Base-by-base conservation (phyloP, 2,888 invertebrate species). In the Ganaspis brasiliensis region DNA sequence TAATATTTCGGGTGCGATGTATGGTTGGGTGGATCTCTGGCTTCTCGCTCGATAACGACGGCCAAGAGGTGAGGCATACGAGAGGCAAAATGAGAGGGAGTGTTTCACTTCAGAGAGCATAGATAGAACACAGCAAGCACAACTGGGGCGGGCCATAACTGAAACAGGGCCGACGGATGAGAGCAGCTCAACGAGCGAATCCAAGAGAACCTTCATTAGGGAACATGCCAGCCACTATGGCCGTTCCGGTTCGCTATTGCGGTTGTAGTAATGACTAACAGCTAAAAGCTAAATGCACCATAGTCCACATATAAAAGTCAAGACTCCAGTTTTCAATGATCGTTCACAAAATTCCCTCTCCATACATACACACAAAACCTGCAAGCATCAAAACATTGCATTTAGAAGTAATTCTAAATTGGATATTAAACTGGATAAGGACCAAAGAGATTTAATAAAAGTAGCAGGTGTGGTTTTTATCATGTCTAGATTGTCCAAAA, bases 121-220 rank as follows among this genome's bases (percentile, higher is more conserved):
- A 79, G 80, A 80, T 80, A 80, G 75, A 80, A 80, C 73, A 81
- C 77, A 83, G 79, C 82, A 82, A 82, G 81, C 81, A 82, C 79
- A 77, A 82, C 80, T 81, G 77, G 81, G 82, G 81, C 59, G 67
- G 74, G 57, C 49, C 40, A 74, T 49, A 37, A 49, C 81, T 73
- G 78, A 84, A 79, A 81, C 80, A 80, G 80, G 83, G 77, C 82
- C 78, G 82, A 79, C 81, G 83, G 84, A 82, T 82, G 83, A 82
- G 83, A 84, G 83, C 72, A 80, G 77, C 73, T 80, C 73, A 79
- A 75, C 82, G 83, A 84, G 82, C 79, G 81, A 80, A 80, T 82
- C 84, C 83, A 81, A 83, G 82, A 83, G 82, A 79, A 82, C 82
- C 83, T 84, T 85, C 85, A 87, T 87, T 87, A 87, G 84, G 76